A percentile compares a stretch with the other conserved stretches of the same genome.
Conservation (phyloP, 2,888 invertebrate species). For the Lymantria monacha region DNA sequence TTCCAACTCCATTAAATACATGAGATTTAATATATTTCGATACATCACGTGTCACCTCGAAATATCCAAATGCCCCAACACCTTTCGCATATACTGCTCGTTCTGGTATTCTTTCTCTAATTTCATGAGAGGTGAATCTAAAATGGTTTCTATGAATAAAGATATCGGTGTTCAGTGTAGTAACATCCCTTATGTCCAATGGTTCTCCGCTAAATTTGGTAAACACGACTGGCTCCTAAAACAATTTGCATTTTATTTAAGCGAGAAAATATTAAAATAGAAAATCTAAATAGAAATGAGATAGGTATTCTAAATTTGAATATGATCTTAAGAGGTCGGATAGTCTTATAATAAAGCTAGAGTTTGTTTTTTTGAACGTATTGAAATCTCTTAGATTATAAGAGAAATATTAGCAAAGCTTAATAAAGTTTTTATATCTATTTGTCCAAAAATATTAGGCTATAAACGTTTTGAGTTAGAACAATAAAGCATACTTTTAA, state of each 20-base stretch:
- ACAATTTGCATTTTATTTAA: background rate
- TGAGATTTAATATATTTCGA: slow-evolving; percentile 88
- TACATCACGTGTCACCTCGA: slow-evolving; percentile 92
- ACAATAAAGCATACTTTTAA: too few relatives aligned
- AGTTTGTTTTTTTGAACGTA: too few relatives aligned
- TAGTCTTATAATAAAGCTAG: too few relatives aligned
- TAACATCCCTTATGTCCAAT: slow-evolving; percentile 5
- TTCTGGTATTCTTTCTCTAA: slow-evolving; percentile 93
- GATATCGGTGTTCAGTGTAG: slow-evolving; percentile 1
- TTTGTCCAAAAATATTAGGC: too few relatives aligned
- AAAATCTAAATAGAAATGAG: background rate
- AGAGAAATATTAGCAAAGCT: too few relatives aligned
- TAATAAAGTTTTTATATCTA: too few relatives aligned
- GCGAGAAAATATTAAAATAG: background rate
- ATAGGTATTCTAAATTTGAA: background rate
- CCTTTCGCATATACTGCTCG: slow-evolving; percentile 96
- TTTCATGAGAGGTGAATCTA: slow-evolving; percentile 83
- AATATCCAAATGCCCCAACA: slow-evolving; percentile 91
- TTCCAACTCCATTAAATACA: slow-evolving; percentile 87
- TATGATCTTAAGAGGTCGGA: too few relatives aligned
- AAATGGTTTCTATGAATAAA: slow-evolving; percentile 6
- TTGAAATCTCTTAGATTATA: too few relatives aligned
- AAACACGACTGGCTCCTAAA: slow-evolving; percentile 2
- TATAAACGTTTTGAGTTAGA: too few relatives aligned
- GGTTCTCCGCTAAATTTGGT: slow-evolving; percentile 7